Conservation (phyloP, 2,888 invertebrate species). For the Microctonus brassicae region DNA sequence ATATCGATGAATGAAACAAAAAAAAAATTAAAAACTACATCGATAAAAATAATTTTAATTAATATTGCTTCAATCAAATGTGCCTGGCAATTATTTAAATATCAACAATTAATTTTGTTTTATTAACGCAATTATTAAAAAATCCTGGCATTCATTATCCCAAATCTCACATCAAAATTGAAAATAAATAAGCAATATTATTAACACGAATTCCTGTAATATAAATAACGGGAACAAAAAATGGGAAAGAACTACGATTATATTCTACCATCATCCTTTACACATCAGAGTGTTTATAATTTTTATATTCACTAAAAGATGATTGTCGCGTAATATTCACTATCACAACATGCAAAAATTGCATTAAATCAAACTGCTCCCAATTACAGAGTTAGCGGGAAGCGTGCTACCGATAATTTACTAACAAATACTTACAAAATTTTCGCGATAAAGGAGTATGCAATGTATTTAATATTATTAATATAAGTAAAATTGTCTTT, state of each 20-base stretch:
- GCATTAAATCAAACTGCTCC: conserved; percentile 13
- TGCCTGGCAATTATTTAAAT: neutral
- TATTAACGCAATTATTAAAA: conserved; percentile 12
- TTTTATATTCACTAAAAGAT: neutral
- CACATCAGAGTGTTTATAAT: conserved; percentile 1
- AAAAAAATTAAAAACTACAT: neutral
- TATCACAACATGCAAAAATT: conserved; percentile 18
- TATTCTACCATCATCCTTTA: neutral
- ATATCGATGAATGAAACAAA: conserved; percentile 43
- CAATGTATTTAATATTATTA: neutral
- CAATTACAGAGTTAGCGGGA: conserved; percentile 11
- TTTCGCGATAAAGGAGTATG: neutral
- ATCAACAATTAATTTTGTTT: neutral
- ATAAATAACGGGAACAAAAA: neutral
- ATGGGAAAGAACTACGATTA: neutral
- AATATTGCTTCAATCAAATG: neutral
- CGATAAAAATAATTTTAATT: neutral
- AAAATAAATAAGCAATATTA: conserved; percentile 11
- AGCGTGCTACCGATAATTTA: conserved; percentile 1
- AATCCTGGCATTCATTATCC: conserved; percentile 15
- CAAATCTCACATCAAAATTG: conserved; percentile 14
- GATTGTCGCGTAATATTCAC: neutral
- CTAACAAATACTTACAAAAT: conserved; percentile 7
- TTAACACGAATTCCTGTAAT: conserved; percentile 8
- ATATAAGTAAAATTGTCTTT: neutral